Conservation (phyloP, 2,888 invertebrate species). For the Campoletis raptor region DNA sequence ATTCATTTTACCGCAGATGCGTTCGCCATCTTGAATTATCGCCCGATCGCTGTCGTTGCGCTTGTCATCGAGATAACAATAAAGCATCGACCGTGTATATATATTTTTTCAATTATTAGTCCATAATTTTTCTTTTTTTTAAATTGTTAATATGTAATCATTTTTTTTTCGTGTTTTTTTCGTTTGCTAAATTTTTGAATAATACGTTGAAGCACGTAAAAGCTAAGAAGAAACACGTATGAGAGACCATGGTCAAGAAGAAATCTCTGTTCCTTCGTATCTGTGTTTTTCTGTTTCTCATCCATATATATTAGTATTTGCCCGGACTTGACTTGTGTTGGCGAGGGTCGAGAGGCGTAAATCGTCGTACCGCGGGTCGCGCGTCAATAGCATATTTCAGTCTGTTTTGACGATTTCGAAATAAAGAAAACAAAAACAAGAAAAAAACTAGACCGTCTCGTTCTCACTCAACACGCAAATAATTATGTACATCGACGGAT, state of each 20-base stretch:
- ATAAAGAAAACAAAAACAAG: constrained; percentile 16
- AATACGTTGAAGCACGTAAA: constrained; percentile 74
- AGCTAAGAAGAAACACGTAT: constrained; percentile 57
- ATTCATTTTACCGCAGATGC: constrained; percentile 62
- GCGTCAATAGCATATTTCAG: constrained; percentile 37
- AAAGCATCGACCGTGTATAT: constrained; percentile 48
- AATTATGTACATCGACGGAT: constrained; percentile 58
- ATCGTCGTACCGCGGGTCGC: constrained; percentile 41
- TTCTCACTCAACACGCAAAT: constrained; percentile 37
- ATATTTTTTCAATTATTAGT: constrained; percentile 59
- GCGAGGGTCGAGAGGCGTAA: constrained; percentile 58
- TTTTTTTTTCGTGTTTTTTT: constrained; percentile 64
- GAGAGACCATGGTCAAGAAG: constrained; percentile 51
- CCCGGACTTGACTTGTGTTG: constrained; percentile 49
- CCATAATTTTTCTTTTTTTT: constrained; percentile 53
- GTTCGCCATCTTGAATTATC: constrained; percentile 67
- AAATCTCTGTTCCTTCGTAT: constrained; percentile 47
- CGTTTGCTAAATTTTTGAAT: constrained; percentile 66
- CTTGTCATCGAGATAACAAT: constrained; percentile 29
- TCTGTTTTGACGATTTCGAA: constrained; percentile 35
- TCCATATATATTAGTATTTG: constrained; percentile 14
- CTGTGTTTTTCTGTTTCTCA: constrained; percentile 19
- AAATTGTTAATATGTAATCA: constrained; percentile 37
- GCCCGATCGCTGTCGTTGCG: constrained; percentile 29
- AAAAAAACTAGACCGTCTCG: constrained; percentile 13